Evolutionary conservation across 2,888 invertebrate genomes (phyloP), one percentile per base, ranked within the genome.

Genomic region (Lithophane socia): DNA sequence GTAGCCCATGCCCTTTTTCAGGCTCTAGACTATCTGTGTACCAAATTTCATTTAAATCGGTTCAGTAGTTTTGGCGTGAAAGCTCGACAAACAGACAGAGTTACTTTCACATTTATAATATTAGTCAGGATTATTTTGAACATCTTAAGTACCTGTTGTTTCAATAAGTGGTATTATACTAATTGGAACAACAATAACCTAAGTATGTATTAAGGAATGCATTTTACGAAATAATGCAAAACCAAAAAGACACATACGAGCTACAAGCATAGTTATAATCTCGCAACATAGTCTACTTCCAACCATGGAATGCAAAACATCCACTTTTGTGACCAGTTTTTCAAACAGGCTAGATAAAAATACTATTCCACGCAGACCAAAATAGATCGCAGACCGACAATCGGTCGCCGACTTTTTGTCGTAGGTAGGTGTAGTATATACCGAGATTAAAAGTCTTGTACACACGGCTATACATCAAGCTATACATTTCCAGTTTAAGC

Each of bases 321-420:
- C 44, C 61, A 61, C 44, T 56, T 58, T 72, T 54, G 68, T 68
- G 69, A 86, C 77, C 9, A 77, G 78, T 76, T 76, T 56, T 61
- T 69, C 70, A 81, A 85, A 81, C 82, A 75, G 75, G 61, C 64
- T 79, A 76, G 70, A 56, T 81, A 82, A 75, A 71, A 78, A 85
- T 68, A 74, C 65, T 73, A 47, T 56, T 76, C 54, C 58, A 74
- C 44, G 70, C 47, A 71, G 73, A 81, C 76, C 54, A 83, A 72
- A 78, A 79, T 71, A 82, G 81, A 73, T 73, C 49, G 58, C 60
- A 80, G 70, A 54, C 73, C 64, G 75, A 68, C 77, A 75, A 68
- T 71, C 82, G 75, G 84, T 65, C 79, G 79, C 68, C 85, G 66
- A 68, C 29, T 85, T 76, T 85, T 84, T 80, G 67, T 81, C 63